Conservation (phyloP, 2,888 invertebrate genomes). For the Neoitamus cyanurus region DNA sequence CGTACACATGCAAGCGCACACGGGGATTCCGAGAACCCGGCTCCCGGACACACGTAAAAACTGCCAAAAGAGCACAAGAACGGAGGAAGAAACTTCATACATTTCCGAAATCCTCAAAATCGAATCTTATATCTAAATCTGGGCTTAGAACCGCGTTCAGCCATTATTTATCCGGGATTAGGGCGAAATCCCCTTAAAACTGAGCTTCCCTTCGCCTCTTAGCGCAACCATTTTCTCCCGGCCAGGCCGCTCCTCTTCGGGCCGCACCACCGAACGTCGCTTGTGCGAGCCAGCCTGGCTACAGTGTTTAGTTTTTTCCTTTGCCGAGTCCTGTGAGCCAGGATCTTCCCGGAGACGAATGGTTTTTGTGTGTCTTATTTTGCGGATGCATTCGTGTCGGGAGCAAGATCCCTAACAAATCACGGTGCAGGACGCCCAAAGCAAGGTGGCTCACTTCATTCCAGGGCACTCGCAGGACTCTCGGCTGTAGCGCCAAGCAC, state of each 20-base stretch:
- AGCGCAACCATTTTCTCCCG: conserved; percentile 48
- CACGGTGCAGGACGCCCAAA: neutral
- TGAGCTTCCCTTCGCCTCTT: conserved; percentile 52
- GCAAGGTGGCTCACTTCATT: neutral
- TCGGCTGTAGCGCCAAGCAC: neutral
- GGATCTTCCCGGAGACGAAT: neutral
- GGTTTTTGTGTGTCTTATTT: conserved; percentile 15
- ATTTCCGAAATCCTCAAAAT: conserved; percentile 46
- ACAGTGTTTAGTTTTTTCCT: neutral
- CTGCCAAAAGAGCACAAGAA: neutral
- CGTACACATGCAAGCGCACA: neutral
- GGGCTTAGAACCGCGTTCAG: conserved; percentile 55
- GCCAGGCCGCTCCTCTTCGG: neutral
- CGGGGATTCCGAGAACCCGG: neutral
- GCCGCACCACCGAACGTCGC: neutral
- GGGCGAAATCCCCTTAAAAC: conserved; percentile 55
- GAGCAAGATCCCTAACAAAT: neutral
- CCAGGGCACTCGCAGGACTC: neutral
- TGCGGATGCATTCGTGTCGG: neutral
- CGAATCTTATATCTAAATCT: conserved; percentile 54
- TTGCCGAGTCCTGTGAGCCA: neutral
- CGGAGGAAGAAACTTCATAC: conserved; percentile 41
- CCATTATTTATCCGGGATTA: conserved; percentile 59
- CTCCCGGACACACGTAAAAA: conserved; percentile 10
- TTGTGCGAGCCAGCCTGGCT: neutral